Evolutionary conservation across 2,888 invertebrate genomes (phyloP).

Genomic region (Eristalis arbustorum): DNA sequence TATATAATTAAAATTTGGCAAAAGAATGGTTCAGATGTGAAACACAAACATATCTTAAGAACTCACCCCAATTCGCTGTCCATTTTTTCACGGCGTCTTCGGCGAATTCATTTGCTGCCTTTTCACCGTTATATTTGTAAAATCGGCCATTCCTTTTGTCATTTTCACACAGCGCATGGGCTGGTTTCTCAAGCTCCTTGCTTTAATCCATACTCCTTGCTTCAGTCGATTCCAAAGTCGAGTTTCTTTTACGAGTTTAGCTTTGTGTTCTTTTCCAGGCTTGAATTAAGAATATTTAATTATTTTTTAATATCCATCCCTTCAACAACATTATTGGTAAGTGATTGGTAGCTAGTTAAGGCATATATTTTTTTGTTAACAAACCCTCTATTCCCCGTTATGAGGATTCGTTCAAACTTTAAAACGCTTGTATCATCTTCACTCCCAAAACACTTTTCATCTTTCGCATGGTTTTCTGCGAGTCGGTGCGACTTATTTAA

Average conservation of each 20-base stretch:
- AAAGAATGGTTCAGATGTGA: too few species aligned
- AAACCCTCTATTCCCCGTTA: neutral
- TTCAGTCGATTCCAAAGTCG: neutral
- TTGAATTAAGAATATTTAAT: neutral
- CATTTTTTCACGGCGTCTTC: too few species aligned
- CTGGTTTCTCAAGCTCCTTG: neutral
- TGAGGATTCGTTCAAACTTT: neutral
- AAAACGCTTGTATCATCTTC: too few species aligned
- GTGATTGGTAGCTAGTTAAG: neutral
- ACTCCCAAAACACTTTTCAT: too few species aligned
- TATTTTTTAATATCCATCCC: neutral
- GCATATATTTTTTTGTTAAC: neutral
- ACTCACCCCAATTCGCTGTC: neutral
- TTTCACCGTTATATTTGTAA: conserved; percentile 2
- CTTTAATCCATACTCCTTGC: neutral
- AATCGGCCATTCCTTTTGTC: conserved; percentile 13
- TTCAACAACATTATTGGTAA: neutral
- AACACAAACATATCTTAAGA: too few species aligned
- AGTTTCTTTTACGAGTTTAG: neutral
- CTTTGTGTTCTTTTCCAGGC: neutral
- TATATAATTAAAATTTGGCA: too few species aligned
- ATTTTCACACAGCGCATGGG: neutral
- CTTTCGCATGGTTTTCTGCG: too few species aligned
- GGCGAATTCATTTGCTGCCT: neutral
- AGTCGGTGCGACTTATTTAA: too few species aligned